phyloP scores from a whole-genome alignment of 2,797 vertebrate genomes.

The Tangara arthus region DNA sequence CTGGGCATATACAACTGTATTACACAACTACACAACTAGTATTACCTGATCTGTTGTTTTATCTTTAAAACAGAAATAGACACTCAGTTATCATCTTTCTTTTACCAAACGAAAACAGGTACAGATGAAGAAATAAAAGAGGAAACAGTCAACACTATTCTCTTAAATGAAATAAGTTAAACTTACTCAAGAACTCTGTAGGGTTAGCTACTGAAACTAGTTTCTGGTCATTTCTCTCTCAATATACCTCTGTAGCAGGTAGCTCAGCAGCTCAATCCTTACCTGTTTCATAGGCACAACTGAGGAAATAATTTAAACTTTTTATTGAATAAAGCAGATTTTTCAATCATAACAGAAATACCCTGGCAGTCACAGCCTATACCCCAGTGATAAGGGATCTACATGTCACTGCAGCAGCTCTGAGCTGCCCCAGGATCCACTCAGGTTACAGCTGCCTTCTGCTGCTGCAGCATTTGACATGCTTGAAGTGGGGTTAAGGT shows the following conservation, averaged over 20 bases:
- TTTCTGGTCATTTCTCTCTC: neutral
- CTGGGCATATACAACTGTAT: neutral
- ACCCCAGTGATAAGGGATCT: neutral
- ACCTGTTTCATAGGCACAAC: neutral
- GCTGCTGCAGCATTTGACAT: neutral
- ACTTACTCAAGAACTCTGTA: neutral
- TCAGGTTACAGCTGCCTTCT: neutral
- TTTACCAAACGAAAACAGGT: neutral
- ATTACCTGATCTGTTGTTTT: neutral
- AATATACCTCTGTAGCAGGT: neutral
- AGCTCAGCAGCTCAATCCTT: neutral
- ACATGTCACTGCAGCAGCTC: neutral
- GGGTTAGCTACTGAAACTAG: neutral
- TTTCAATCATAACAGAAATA: neutral
- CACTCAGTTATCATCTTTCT: neutral
- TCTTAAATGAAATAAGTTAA: neutral
- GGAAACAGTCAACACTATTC: neutral
- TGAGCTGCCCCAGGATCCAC: neutral
- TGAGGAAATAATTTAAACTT: neutral
- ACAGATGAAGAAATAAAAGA: neutral
- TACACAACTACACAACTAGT: neutral
- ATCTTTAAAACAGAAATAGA: neutral
- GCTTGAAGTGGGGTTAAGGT: constrained; percentile 24
- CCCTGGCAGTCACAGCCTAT: neutral
- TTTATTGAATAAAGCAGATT: neutral